These are phyloP conservation scores for Brachystomella parvula DNA, from an alignment of 1,140 invertebrate species.

Conservation along the genomic window DNA sequence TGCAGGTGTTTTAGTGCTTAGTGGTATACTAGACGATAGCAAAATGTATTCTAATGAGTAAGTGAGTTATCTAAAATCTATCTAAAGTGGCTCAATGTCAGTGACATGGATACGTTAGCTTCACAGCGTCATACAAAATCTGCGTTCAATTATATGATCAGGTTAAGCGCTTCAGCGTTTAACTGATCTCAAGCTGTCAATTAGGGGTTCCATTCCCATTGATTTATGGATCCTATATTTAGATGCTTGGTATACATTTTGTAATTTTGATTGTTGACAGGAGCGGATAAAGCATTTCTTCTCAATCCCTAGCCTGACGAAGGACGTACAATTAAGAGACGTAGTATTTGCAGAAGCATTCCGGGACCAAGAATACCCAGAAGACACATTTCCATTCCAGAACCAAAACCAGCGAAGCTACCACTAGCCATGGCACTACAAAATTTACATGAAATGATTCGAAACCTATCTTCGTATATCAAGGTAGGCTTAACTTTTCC, in stretches of 20 bases:
- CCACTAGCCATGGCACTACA: slow-evolving; percentile 31
- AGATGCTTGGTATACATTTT: background rate
- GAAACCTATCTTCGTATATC: slow-evolving; percentile 36
- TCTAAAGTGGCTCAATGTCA: no score
- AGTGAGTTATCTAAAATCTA: no score
- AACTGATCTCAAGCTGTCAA: no score
- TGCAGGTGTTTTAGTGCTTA: no score
- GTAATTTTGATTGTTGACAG: background rate
- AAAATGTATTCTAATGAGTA: no score
- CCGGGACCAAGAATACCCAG: background rate
- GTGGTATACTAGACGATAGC: no score
- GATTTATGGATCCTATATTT: background rate
- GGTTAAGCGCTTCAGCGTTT: no score
- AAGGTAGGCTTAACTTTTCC: slow-evolving; percentile 33
- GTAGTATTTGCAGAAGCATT: background rate
- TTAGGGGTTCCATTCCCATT: no score
- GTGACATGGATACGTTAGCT: no score
- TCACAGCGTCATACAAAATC: no score
- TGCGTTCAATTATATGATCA: no score
- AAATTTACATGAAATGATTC: slow-evolving; percentile 37
- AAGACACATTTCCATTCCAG: background rate
- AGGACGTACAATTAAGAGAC: slow-evolving; percentile 11
- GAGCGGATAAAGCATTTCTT: background rate
- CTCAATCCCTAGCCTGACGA: background rate
- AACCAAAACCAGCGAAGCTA: background rate